Base-by-base conservation (phyloP, 2,888 invertebrate genomes). In the Uloborus plumipes region DNA sequence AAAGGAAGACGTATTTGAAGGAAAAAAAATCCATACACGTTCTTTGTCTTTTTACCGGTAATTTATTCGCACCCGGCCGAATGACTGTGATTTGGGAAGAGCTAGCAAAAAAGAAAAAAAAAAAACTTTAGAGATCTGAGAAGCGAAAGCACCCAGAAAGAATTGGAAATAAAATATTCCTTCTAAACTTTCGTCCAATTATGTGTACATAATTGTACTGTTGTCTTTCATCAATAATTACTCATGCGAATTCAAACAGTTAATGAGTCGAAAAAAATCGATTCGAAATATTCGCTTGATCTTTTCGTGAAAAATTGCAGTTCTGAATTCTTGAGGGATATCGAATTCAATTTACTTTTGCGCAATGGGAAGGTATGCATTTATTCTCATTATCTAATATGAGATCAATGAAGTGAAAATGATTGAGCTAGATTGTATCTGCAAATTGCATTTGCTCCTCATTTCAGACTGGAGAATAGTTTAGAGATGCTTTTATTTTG, bases 211-310 rank as follows among this genome's bases (percentile, higher is more conserved):
- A 77, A 70, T 70, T 62, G 50, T 67, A 55, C 53, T 70, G 70
- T 70, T 70, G 70, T 69, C 70, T 69, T 77, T 70, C 70, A 69
- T 77, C 62, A 70, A 69, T 77, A 70, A 77, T 77, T 70, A 77
- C 69, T 77, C 70, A 49, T 53, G 67, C 61, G 70, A 69, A 49
- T 69, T 51, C 26, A 22, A 49, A 61, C 53, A 70, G 69, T 20
- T 77, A 77, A 77, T 77, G 76, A 77, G 51, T 64, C 76, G 62
- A 18, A 59, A 70, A 70, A 59, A 62, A 62, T 39, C 39, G 39
- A 39, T 39, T 39, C 39, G 7, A 39, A 39, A 39, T 39, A 39
- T 39, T 7, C 39, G 39, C 39, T 39, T 39, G 39, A 39, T 39
- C 39, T 39, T 39, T 39, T 39, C 39, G 39, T 39, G 39, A 39